Evolutionary conservation across 2,113 vertebrate species (phyloP).

Genomic region (Oryzias javanicus): DNA sequence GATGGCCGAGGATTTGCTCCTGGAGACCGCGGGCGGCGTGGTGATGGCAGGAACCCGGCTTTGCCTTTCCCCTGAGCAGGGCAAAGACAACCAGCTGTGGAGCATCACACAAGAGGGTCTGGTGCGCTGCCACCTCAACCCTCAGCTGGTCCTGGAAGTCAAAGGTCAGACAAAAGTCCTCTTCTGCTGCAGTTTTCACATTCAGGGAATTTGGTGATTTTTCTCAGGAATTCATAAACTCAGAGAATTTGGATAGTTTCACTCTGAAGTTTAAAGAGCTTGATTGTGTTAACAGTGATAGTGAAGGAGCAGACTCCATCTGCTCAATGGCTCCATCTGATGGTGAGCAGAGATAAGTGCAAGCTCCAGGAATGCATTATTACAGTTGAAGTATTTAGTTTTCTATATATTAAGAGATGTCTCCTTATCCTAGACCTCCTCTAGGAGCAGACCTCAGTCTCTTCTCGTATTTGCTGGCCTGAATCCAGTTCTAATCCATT

Average conservation of each 20-base stretch:
- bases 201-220: neutral
- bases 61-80: slow-evolving; percentile 81
- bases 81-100: slow-evolving; percentile 86
- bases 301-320: no score
- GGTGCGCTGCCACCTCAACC: slow-evolving; percentile 84
- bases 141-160: slow-evolving; percentile 89
- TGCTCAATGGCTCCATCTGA: no score
- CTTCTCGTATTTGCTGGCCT: neutral
- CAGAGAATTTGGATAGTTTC: no score
- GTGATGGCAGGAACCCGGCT: slow-evolving; percentile 88
- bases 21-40: slow-evolving; percentile 84
- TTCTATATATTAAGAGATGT: no score
- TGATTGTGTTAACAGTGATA: no score
- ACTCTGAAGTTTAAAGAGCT: no score
- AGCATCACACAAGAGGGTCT: slow-evolving; percentile 84
- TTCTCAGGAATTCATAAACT: no score
- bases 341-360: no score
- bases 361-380: no score
- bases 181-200: neutral
- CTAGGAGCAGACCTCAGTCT: no score
- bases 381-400: no score
- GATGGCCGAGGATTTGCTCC: slow-evolving; percentile 88
- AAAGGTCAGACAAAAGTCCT: slow-evolving; percentile 84
- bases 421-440: no score
- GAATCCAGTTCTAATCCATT: neutral